Conservation (phyloP, 1,140 invertebrate species). For the Physella acuta region DNA sequence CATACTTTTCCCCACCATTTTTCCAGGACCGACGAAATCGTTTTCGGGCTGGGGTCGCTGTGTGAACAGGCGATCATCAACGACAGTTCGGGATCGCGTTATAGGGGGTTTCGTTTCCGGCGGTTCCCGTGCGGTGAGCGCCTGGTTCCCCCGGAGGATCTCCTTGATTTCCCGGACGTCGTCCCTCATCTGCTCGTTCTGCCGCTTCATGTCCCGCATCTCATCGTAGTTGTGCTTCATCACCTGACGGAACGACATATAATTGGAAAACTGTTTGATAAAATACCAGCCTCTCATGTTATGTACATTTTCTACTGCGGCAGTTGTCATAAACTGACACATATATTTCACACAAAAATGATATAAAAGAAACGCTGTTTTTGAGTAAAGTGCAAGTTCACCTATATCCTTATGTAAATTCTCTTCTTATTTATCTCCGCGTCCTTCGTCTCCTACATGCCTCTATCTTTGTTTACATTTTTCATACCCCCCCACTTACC, state of each 20-base stretch:
- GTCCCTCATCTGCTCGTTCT: constrained; percentile 44
- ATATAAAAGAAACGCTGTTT: too few relatives aligned
- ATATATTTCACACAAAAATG: neutral
- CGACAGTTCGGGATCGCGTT: neutral
- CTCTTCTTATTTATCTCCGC: neutral
- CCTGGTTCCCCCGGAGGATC: constrained; percentile 23
- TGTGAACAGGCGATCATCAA: too few relatives aligned
- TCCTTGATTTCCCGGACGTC: constrained; percentile 49
- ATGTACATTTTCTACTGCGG: too few relatives aligned
- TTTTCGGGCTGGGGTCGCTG: neutral
- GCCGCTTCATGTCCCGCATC: constrained; percentile 44
- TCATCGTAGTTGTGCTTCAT: constrained; percentile 51
- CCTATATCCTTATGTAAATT: neutral
- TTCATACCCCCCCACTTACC: too few relatives aligned
- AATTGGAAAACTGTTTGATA: neutral
- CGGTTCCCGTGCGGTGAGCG: constrained; percentile 1
- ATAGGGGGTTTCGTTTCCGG: neutral
- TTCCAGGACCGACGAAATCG: neutral
- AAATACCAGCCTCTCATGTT: neutral
- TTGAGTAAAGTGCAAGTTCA: neutral
- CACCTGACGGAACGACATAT: constrained; percentile 1
- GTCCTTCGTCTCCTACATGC: too few relatives aligned
- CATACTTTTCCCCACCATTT: neutral
- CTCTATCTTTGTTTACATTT: too few relatives aligned
- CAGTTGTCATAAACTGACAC: too few relatives aligned